Evolutionary conservation across 2,797 vertebrate species (phyloP).

Genomic region (Pteropus rufus): DNA sequence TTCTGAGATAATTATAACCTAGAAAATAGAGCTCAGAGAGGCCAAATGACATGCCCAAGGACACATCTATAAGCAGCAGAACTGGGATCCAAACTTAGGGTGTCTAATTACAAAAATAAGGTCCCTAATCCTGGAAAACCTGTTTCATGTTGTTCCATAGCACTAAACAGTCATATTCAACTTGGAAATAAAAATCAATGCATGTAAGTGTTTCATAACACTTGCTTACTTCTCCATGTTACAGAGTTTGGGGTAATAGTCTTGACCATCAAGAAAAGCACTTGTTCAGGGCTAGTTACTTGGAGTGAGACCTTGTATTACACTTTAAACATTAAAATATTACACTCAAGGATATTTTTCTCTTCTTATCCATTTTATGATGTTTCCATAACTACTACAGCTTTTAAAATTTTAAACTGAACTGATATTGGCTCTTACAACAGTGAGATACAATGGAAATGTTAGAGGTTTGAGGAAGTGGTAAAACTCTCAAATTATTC

Average conservation of each 20-base stretch:
- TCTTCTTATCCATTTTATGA: background rate
- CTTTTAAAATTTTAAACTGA: background rate
- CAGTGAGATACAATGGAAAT: background rate
- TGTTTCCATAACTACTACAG: background rate
- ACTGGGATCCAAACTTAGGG: background rate
- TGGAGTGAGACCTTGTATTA: background rate
- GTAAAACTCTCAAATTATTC: slow-evolving; percentile 1
- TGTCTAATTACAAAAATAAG: background rate
- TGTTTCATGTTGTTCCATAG: background rate
- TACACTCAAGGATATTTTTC: background rate
- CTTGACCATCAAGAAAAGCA: background rate
- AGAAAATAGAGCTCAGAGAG: background rate
- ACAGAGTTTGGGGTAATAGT: background rate
- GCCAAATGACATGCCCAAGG: background rate
- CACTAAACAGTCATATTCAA: background rate
- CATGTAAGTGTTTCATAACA: background rate
- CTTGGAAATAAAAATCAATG: background rate
- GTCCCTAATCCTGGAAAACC: background rate
- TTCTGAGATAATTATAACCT: background rate
- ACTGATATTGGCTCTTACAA: background rate
- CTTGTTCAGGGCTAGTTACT: background rate
- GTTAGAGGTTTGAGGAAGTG: background rate
- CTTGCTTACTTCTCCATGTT: background rate
- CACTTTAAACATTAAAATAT: background rate
- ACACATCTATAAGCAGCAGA: background rate